Evolutionary conservation across 1,140 invertebrate genomes (phyloP), one percentile per base, ranked within the genome.

Genomic region (Gerris buenoi): DNA sequence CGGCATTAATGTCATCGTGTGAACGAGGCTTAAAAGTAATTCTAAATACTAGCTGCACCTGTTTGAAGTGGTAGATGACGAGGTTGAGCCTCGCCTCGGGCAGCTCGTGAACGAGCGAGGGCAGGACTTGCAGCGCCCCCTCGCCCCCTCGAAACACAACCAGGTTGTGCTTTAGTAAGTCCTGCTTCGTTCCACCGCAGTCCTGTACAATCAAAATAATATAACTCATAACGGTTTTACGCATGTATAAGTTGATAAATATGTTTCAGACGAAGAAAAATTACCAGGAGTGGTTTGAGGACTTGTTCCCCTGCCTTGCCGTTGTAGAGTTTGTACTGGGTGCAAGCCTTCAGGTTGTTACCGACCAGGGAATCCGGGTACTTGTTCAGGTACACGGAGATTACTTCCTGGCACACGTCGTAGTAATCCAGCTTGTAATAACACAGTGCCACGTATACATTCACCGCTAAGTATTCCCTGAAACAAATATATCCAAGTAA

Each of bases 371-470:
- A 97, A 71, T 97, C 94, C 2, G 93, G 87, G 80, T 89, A 89
- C 74, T 95, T 89, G 73, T 93, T 88, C 15, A 98, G 79, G 78
- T 99, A 99, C 1, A 95, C 87, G 61, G 90, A 88, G 1, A 98
- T 79, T 15, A 97, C 93, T 80, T 98, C 95, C 80, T 98, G 89
- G 1, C 91, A 92, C 25, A 91, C 89, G 73, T 92, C 90, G 73
- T 90, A 92, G 74, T 91, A 91, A 78, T 98, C 96, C 64, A 98
- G 77, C 77, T 98, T 98, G 76, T 98, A 98, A 76, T 98, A 98
- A 73, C 96, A 98, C 10, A 98, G 78, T 0, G 95, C 97, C 65
- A 98, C 88, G 77, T 99, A 99, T 10, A 98, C 93, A 79, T 98
- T 97, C 60, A 99, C 77, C 5, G 96, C 96, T 71, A 96, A 78